Evolutionary conservation across 2,113 vertebrate genomes (phyloP), one percentile per base, ranked within the genome.

Genomic region (Saccopteryx leptura): DNA sequence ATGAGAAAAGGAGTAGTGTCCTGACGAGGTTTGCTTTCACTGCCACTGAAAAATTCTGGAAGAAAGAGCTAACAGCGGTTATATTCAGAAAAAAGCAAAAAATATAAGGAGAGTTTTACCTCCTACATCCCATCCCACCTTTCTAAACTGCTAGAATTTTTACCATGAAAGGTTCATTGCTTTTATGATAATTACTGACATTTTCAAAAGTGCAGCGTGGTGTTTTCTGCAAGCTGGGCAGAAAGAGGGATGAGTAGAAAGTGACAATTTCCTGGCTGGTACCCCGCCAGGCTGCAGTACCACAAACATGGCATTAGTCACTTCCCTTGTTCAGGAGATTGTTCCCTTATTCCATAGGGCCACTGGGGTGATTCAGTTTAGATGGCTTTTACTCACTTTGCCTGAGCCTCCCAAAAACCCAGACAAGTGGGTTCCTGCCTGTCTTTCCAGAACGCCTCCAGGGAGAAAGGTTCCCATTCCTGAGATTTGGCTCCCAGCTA

Each of bases 181-280:
- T 26, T 48, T 63, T 7, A 39, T 28, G 50, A 75, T 23, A 48
- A 66, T 33, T 10, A 33, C 39, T 63, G 15, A 75, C n/a, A 50
- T n/a, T 33, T 28, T 78, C 2, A 61, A 50, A 26, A 54, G 48
- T 1, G 18, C n/a, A 12, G 14, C 1, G 1, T 11, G 78, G 74
- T 69, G 54, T 52, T 60, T 52, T 80, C 61, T 39, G 39, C 56
- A 31, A 39, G 50, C 69, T 50, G 56, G 33, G 60, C 46, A 48
- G 81, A 46, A 74, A 50, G 26, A 14, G 68, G 91, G 50, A 50
- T 28, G 12, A 46, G 52, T 48, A 60, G 60, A 21, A 14, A 50
- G 24, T 7, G 19, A 65, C 19, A 31, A 2, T 12, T 1, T 10
- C 26, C 8, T 18, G 10, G 5, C 15, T 7, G 19, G 1, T 52